Evolutionary conservation across 2,888 invertebrate species (phyloP), one percentile per base, ranked within the genome.

Genomic region (Nowickia ferox): DNA sequence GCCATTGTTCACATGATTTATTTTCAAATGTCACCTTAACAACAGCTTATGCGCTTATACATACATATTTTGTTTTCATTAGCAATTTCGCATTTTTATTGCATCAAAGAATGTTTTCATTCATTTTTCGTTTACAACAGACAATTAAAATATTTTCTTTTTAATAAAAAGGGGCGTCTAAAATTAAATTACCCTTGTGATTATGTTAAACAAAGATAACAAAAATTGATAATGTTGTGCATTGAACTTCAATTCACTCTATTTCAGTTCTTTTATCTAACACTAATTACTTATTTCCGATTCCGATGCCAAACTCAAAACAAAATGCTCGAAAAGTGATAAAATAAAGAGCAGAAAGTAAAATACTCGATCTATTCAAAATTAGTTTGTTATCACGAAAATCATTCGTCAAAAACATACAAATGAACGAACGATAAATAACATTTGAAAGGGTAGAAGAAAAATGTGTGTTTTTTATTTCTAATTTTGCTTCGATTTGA

Each of bases 231-330:
- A 90, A 90, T 90, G 91, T 90, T 92, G 92, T 92, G 91, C 92
- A 92, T 92, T 92, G 92, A 92, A 92, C 92, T 92, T 92, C 92
- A 92, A 88, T 84, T 86, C 71, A 22, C 63, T 69, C 30, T 19
- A 71, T 17, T 66, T 66, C 51, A 66, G n/a, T 66, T 51, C 48
- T 11, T 17, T 44, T 51, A 48, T 66, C 66, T 48, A 66, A 48
- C 11, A 48, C 38, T 22, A 30, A 30, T 30, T 30, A 66, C 13
- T 66, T n/a, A 38, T 51, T 57, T 13, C 42, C 17, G 38, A 46
- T 59, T 72, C 13, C 17, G 38, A 48, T 42, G 42, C 38, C 22
- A 17, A 30, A 65, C 19, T 19, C 48, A 68, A 48, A 15, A 59
- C 19, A 76, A n/a, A 53, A 44, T n/a, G 38, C 44, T 2, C 42